Conservation (phyloP, 1,140 invertebrate genomes). For the Hyles vespertilio region DNA sequence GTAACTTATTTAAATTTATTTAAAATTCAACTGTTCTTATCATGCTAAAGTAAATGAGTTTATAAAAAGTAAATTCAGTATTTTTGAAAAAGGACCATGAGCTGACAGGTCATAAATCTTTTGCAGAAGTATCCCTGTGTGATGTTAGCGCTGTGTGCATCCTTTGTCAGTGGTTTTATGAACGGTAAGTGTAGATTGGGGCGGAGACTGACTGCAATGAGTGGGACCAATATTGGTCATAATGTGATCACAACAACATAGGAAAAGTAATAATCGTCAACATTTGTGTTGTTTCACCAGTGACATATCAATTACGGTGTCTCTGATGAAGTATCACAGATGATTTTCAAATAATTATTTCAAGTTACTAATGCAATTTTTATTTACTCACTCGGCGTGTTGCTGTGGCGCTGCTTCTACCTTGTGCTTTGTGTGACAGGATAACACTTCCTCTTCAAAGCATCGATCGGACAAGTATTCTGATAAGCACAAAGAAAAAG, state of each 20-base stretch:
- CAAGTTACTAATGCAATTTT: conserved; percentile 72
- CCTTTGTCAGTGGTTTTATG: conserved; percentile 72
- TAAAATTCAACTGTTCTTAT: conserved; percentile 31
- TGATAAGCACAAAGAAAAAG: conserved; percentile 69
- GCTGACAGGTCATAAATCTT: conserved; percentile 76
- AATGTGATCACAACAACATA: conserved; percentile 41
- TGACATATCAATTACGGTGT: conserved; percentile 23
- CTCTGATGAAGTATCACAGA: conserved; percentile 47
- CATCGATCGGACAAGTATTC: conserved; percentile 74
- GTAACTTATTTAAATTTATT: conserved; percentile 38
- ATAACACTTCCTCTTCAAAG: conserved; percentile 75
- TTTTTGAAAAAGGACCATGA: conserved; percentile 49
- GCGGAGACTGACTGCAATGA: conserved; percentile 45
- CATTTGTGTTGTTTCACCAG: conserved; percentile 53
- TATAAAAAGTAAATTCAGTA: conserved; percentile 15
- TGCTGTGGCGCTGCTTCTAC: conserved; percentile 76
- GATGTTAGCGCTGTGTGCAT: conserved; percentile 74
- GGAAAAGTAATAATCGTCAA: conserved; percentile 42
- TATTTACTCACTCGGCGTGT: conserved; percentile 76
- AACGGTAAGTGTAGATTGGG: conserved; percentile 74
- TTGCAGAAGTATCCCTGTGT: conserved; percentile 77
- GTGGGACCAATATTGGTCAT: conserved; percentile 39
- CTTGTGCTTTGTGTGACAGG: conserved; percentile 78
- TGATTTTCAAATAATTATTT: conserved; percentile 48
- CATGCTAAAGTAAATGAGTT: conserved; percentile 16